These are phyloP conservation scores for Hirundo rustica DNA, from an alignment of 2,797 vertebrate genomes.

Conservation along the genomic window DNA sequence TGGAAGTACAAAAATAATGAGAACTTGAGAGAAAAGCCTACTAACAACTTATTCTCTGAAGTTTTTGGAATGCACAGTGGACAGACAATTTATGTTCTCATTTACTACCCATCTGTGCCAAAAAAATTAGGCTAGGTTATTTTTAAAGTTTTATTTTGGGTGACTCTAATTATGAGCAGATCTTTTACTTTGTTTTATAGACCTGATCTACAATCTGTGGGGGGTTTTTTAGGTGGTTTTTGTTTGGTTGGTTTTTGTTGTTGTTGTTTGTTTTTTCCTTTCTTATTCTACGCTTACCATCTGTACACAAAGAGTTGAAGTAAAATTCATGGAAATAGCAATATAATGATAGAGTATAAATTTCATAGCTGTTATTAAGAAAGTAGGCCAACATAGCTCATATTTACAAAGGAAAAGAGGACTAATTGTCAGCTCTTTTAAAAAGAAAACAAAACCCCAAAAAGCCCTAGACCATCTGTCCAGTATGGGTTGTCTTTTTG, in stretches of 20 bases:
- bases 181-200: not conserved
- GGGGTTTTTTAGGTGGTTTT: too few relatives aligned
- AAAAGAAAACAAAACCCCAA: not conserved
- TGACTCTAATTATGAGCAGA: not conserved
- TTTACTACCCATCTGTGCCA: not conserved
- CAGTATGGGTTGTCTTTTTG: not conserved
- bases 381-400: not conserved
- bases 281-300: not conserved
- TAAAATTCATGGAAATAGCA: not conserved
- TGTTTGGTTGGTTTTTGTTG: too few relatives aligned
- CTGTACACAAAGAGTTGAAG: not conserved
- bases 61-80: not conserved
- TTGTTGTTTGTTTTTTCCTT: not conserved
- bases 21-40: not conserved
- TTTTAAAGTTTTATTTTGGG: not conserved
- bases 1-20: not conserved
- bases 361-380: not conserved
- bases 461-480: not conserved
- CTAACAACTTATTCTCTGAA: not conserved
- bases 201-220: not conserved
- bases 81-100: not conserved
- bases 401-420: not conserved
- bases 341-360: not conserved
- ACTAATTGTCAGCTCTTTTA: not conserved
- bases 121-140: not conserved